Evolutionary conservation across 2,797 vertebrate genomes (phyloP).

Genomic region (Spinibarbus caldwelli): DNA sequence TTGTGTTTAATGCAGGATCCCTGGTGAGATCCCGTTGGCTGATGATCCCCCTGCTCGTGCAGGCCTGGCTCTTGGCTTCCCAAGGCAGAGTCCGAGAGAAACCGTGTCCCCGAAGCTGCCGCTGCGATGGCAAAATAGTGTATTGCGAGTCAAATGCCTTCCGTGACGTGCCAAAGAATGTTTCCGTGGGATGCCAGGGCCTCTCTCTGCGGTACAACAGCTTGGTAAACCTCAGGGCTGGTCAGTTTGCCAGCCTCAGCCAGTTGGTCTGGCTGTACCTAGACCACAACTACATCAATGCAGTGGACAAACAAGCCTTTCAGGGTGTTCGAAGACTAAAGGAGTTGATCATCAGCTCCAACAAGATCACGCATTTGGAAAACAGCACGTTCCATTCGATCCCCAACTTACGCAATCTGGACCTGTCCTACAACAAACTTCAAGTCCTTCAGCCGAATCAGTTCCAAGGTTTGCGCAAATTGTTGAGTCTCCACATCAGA

Average conservation of each 20-base stretch:
- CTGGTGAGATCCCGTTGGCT: constrained; percentile 75
- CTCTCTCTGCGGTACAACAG: constrained; percentile 97
- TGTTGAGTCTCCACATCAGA: constrained; percentile 92
- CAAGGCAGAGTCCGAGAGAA: constrained; percentile 85
- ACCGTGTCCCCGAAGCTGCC: constrained; percentile 92
- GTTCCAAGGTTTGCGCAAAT: constrained; percentile 91
- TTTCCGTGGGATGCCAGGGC: constrained; percentile 93
- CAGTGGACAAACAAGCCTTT: constrained; percentile 91
- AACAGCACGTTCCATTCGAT: constrained; percentile 94
- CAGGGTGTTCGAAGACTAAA: constrained; percentile 93
- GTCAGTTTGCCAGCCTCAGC: constrained; percentile 92
- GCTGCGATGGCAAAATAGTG: constrained; percentile 97
- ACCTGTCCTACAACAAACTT: constrained; percentile 96
- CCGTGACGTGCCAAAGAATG: constrained; percentile 91
- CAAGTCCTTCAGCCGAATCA: constrained; percentile 89
- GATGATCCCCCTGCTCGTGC: constrained; percentile 71
- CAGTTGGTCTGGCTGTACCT: constrained; percentile 98
- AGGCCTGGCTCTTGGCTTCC: constrained; percentile 79
- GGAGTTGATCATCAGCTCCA: constrained; percentile 96
- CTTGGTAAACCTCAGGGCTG: constrained; percentile 88
- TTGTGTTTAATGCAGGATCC: constrained; percentile 73
- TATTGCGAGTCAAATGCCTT: constrained; percentile 98
- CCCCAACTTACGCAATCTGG: constrained; percentile 93
- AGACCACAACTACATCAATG: constrained; percentile 94
- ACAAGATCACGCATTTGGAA: constrained; percentile 90